Evolutionary conservation across 2,888 invertebrate species (phyloP), one percentile per base, ranked within the genome.

Genomic region (Pollenia amentaria): DNA sequence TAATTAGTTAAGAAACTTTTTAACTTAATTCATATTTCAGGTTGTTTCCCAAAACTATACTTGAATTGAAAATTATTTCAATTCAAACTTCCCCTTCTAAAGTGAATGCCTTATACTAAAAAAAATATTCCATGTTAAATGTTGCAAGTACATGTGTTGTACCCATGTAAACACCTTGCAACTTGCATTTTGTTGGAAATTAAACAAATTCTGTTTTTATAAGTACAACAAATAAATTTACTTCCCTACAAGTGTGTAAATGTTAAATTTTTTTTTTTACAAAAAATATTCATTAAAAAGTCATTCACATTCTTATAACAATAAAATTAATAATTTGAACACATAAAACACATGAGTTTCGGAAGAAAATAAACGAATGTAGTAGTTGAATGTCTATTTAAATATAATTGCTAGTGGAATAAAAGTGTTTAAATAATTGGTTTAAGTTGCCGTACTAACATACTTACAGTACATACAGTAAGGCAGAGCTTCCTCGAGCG

Each of bases 41-140:
- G 1, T 57, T 3, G 51, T 53, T 76, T 64, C 51, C 64, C 64
- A 64, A 29, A 29, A 29, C 29, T 29, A 29, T 21, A 76, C 3
- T 16, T 6, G 1, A 21, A 2, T 21, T 65, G n/a, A 29, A 7
- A 64, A 29, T 21, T 67, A 57, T n/a, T 38, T 6, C 51, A 44
- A 51, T 72, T 78, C 18, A 60, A 72, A 69, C 51, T 73, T 60
- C 67, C 75, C 73, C 67, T 73, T 73, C 81, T 81, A 81, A 81
- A 82, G 64, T 72, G 79, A 80, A 80, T 80, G 79, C 64, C 79
- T 64, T 11, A 57, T 29, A 46, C 2, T 29, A 29, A 29, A 29
- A 29, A n/a, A 44, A 70, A 40, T 64, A 16, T 51, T 44, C 0
- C 44, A 67, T 44, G 29, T 29, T 60, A 64, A 60, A 69, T 67